Evolutionary conservation across 1,140 invertebrate genomes (phyloP).

Genomic region (Musca vetustissima): DNA sequence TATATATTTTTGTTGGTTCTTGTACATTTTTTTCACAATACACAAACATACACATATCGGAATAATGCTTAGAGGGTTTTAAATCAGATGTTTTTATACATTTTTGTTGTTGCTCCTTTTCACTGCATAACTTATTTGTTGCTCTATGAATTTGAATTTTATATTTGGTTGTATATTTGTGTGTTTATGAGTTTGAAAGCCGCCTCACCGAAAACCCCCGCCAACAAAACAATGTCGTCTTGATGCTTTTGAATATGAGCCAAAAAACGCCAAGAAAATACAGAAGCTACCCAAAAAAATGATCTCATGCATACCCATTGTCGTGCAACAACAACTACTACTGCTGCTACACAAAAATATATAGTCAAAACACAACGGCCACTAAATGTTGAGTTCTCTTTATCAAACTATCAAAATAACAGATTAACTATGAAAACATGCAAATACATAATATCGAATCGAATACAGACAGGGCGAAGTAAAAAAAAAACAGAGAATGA

Average conservation of each 20-base stretch:
- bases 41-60: too few relatives aligned
- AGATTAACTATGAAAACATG: background rate
- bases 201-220: background rate
- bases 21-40: too few relatives aligned
- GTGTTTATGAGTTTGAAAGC: background rate
- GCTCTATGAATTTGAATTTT: background rate
- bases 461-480: background rate
- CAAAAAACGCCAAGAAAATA: constrained; percentile 21
- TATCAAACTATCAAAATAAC: too few relatives aligned
- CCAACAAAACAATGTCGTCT: constrained; percentile 22
- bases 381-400: too few relatives aligned
- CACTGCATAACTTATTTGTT: too few relatives aligned
- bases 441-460: background rate
- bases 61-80: too few relatives aligned
- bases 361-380: too few relatives aligned
- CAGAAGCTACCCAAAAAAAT: constrained; percentile 32
- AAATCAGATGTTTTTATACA: too few relatives aligned
- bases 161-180: background rate
- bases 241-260: constrained; percentile 40
- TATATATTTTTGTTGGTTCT: too few relatives aligned
- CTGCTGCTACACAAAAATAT: background rate
- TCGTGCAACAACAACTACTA: background rate
- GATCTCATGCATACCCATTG: constrained; percentile 40
- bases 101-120: too few relatives aligned
- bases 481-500: too few relatives aligned